Base-by-base conservation (phyloP, 2,888 invertebrate genomes). In the Ferdinandea cuprea region DNA sequence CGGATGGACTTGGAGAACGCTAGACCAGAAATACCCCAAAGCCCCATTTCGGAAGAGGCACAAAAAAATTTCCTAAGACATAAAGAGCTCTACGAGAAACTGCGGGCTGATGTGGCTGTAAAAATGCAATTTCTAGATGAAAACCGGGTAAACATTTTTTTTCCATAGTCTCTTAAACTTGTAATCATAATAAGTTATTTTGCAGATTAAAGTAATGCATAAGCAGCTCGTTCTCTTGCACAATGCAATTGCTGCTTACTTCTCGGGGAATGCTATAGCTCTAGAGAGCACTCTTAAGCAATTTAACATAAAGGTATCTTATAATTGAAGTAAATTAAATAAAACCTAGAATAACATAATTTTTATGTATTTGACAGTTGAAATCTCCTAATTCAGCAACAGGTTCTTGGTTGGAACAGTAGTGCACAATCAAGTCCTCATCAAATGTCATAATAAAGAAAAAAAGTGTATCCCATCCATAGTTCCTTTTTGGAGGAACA, bases 161-260 rank as follows among this genome's bases (percentile, higher is more conserved):
- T 48, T 15, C n/a, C 0, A 32, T 28, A 11, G 30, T 19, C 7
- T 9, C 3, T 2, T 28, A 5, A 15, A 11, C 15, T 15, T 2
- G 4, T 59, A 50, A 2, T 3, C 35, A 6, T 17, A n/a, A n/a
- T n/a, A n/a, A n/a, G n/a, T 0, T 3, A 9, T 46, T 3, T 80
- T 92, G n/a, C 92, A 99, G 97, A 96, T 98, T 88, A 98, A 99
- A 92, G 98, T 99, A 87, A 98, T 99, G 98, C 98, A 98, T 92
- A 99, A 99, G 91, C 99, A 99, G 91, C 92, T 99, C 85, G 92
- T 98, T 69, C 92, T 99, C 87, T 97, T 99, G 91, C 98, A 99
- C 92, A 98, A 98, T 92, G 99, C 99, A 1, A 95, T 98, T 74
- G 96, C 98, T 32, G 98, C 98, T 6, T 99, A 98, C 92, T 99